A percentile compares a stretch with the other conserved stretches of the same genome.
Conservation (phyloP, 2,113 vertebrate species). For the Eptesicus fuscus region DNA sequence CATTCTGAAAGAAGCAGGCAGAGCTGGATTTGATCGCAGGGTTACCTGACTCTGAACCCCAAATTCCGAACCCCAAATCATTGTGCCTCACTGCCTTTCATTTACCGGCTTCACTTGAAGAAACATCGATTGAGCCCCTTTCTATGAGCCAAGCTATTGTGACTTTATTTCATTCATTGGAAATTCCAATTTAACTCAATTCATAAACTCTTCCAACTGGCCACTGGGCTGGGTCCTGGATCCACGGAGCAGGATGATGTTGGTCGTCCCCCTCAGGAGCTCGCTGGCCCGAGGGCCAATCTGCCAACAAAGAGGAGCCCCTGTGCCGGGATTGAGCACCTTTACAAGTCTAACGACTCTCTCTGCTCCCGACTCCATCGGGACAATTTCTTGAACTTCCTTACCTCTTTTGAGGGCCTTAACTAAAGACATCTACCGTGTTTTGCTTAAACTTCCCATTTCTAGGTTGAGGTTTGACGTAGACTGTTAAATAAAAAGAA, state of each 20-base stretch:
- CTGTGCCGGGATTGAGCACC: not conserved
- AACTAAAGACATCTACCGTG: not conserved
- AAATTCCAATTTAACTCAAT: not conserved
- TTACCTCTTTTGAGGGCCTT: not conserved
- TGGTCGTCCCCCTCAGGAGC: not conserved
- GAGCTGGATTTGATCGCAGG: not conserved
- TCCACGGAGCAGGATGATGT: fast-evolving
- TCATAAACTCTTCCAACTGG: not conserved
- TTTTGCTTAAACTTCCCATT: not conserved
- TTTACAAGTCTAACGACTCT: not conserved
- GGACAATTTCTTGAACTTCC: not conserved
- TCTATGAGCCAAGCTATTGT: not conserved
- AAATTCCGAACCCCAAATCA: not conserved
- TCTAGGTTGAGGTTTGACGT: not conserved
- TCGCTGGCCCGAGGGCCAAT: not conserved
- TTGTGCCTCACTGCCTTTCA: not conserved
- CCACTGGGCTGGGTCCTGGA: not conserved
- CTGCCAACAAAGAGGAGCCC: not conserved
- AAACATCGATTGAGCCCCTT: not conserved
- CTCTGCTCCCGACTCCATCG: not conserved
- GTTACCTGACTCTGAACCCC: not conserved
- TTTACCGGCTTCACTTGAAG: not conserved
- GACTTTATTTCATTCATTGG: not conserved
- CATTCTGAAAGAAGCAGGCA: not conserved
- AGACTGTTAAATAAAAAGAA: not conserved